Base-by-base conservation (phyloP, 2,113 vertebrate genomes). In the Arenaria interpres region DNA sequence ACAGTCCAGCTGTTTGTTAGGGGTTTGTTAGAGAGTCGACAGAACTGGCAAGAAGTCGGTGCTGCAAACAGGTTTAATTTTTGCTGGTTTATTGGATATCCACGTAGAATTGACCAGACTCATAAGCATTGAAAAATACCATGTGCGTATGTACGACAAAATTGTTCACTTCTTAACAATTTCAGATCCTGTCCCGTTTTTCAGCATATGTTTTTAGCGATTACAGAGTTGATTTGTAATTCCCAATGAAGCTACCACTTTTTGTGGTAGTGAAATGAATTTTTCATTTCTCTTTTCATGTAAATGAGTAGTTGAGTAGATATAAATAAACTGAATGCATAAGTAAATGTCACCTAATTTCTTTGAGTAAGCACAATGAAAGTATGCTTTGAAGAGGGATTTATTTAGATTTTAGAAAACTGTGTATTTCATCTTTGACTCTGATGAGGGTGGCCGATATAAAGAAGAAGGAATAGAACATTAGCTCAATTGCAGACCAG, bases 261-360 rank as follows among this genome's bases (percentile, higher is more conserved):
- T 90, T 66, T 91, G 83, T 41, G 54, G 10, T 69, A 79, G 27
- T 24, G 79, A 50, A 56, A 69, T 72, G 64, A 46, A 41, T 68
- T 85, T 85, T 43, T 33, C 15, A 16, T 72, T 64, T 83, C 5
- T 91, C 87, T 87, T 81, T 80, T 28, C 33, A 80, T 50, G 60
- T 62, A 94, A 92, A 80, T 74, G 4, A 51, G 37, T 50, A 51
- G 68, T 39, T 88, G 85, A 71, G 25, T 74, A 37, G 85, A 67
- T 93, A 95, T 89, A 95, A 95, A 96, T 96, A 96, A 92, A 92
- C 16, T 8, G 33, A 77, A 84, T 56, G 18, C 10, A 0, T 89
- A 85, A 79, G 32, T 13, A 84, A 64, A 45, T 8, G 6, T 93
- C 72, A 64, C 46, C 90, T 71, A 19, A 20, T 78, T 95, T 94